These are phyloP conservation scores for Mesoclemmys tuberculata DNA, from an alignment of 2,113 vertebrate genomes.

Conservation along the genomic window DNA sequence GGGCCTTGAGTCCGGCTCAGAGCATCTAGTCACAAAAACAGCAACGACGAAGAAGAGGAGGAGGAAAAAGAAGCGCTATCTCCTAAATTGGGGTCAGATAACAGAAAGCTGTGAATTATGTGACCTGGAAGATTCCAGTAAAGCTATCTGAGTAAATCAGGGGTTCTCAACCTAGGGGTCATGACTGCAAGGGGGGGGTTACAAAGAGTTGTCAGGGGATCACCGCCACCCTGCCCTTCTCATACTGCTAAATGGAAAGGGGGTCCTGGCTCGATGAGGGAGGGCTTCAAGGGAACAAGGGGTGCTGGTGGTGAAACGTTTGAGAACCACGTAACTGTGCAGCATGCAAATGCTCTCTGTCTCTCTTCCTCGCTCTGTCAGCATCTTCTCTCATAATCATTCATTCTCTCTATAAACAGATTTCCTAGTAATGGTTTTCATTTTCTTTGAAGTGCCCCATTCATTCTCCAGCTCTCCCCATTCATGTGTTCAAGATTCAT, in stretches of 20 bases:
- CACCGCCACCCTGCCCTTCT: not conserved
- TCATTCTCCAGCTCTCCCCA: constrained; percentile 73
- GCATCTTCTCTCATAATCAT: constrained; percentile 77
- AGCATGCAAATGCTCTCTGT: not conserved
- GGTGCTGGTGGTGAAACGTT: not conserved
- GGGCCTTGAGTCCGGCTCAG: not conserved
- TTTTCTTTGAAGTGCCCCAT: constrained; percentile 80
- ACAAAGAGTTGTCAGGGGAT: constrained; percentile 41
- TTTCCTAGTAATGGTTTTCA: constrained; percentile 75
- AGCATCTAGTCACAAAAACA: not conserved
- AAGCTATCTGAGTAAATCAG: not conserved
- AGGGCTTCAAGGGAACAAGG: not conserved
- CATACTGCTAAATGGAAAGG: not conserved
- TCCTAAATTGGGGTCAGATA: not conserved
- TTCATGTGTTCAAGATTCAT: constrained; percentile 63
- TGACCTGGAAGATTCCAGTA: not conserved
- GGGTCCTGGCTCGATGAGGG: accelerated
- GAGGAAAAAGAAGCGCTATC: not conserved
- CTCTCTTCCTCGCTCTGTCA: constrained; percentile 40
- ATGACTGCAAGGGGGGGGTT: not conserved
- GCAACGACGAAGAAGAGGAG: not conserved
- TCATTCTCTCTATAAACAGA: constrained; percentile 80
- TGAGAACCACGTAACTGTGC: not conserved
- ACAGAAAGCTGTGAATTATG: not conserved
- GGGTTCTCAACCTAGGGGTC: not conserved